Evolutionary conservation across 2,797 vertebrate species (phyloP).

Genomic region (Limnodromus scolopaceus): DNA sequence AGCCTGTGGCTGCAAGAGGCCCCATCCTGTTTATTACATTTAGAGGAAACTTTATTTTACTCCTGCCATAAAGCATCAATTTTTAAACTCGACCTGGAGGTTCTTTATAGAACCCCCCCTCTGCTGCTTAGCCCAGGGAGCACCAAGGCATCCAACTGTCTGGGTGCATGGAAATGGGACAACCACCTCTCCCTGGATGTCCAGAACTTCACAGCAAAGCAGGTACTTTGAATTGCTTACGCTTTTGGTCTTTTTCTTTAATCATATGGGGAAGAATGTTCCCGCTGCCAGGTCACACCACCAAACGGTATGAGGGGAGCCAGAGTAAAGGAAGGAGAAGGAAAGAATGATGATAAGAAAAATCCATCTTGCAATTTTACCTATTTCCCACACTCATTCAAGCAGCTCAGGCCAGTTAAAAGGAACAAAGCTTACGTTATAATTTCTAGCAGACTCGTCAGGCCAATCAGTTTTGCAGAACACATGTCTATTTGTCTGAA

Average conservation of each 20-base stretch:
- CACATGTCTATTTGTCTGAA: background rate
- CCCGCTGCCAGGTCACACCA: background rate
- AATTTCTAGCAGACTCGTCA: background rate
- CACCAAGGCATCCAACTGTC: accelerated
- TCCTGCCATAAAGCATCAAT: too few relatives aligned
- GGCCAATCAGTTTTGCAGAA: background rate
- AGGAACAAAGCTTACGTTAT: background rate
- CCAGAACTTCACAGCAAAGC: background rate
- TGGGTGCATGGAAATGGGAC: background rate
- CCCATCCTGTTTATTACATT: background rate
- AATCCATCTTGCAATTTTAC: background rate
- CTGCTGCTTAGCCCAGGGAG: background rate
- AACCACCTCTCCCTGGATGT: background rate
- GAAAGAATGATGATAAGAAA: background rate
- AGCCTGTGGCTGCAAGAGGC: background rate
- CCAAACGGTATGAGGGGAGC: too few relatives aligned
- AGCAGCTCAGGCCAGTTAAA: background rate
- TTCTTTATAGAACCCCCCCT: background rate
- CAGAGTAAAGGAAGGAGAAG: background rate
- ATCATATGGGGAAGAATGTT: background rate
- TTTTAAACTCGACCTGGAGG: background rate
- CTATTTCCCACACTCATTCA: background rate
- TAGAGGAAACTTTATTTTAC: background rate
- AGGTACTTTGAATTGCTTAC: background rate
- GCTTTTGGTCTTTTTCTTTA: background rate